Base-by-base conservation (phyloP, 2,113 vertebrate genomes). In the Psammodynastes pulverulentus region DNA sequence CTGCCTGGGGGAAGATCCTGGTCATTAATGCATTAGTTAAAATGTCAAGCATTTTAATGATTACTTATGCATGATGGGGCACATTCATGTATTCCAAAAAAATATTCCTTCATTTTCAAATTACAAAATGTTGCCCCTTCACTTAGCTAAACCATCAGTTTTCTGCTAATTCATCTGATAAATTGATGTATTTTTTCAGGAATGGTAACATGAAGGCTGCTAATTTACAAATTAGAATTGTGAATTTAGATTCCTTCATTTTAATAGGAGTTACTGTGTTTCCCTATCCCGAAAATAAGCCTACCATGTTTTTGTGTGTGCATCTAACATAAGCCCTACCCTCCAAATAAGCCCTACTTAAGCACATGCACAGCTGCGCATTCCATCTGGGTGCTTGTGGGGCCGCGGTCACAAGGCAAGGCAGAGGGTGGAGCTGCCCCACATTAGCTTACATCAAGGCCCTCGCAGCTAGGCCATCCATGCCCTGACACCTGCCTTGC, bases 81-180 rank as follows among this genome's bases (percentile, higher is more conserved):
- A 90, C 0, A 0, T 62, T 49, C 0, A 93, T 89, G 2, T 58
- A 89, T 17, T 49, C 95, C 90, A 92, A 49, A 93, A 56, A 95
- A 87, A 95, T 93, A 91, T 92, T 95, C 93, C 92, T 93, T 86
- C 29, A 49, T 92, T 92, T 88, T 52, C 89, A 92, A 94, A 53
- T 79, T 34, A 34, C 34, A 88, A 94, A 96, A 39, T 15, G 43
- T 52, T 72, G 62, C 12, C n/a, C 13, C 15, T 72, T 34, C 62
- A 34, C n/a, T 72, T 72, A 13, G 91, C 93, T 93, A 93, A 93
- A 21, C 5, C 3, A 43, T 17, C 23, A 23, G 7, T 52, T 24
- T 52, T 84, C 7, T 24, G n/a, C n/a, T 43, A 13, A 24, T 52
- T 84, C 21, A 84, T 84, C 29, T 89, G n/a, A 43, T 84, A 51